Conservation (phyloP, 2,888 invertebrate species). For the Noctua comes region DNA sequence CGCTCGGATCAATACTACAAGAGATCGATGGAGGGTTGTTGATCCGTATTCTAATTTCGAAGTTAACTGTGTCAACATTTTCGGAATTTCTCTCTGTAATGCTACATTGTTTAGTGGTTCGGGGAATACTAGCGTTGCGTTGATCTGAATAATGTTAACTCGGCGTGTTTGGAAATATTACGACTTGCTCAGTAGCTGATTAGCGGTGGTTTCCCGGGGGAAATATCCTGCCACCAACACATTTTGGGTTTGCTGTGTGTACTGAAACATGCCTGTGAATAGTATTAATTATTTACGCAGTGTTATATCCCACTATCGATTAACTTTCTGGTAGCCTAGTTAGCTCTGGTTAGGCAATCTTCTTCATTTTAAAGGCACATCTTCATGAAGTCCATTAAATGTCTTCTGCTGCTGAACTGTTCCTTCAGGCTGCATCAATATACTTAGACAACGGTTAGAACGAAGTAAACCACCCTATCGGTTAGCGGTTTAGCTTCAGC, state of each 20-base stretch:
- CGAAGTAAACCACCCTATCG: conserved; percentile 12
- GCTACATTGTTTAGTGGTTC: conserved; percentile 47
- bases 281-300: conserved; percentile 33
- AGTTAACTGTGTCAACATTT: conserved; percentile 53
- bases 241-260: conserved; percentile 35
- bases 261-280: conserved; percentile 47
- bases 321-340: conserved; percentile 8
- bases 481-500: conserved; percentile 23
- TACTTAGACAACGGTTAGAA: conserved; percentile 25
- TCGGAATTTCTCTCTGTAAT: conserved; percentile 18
- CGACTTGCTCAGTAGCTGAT: conserved; percentile 57
- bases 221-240: conserved; percentile 56
- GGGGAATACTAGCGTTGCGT: conserved; percentile 45
- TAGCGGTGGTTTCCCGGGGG: conserved; percentile 58
- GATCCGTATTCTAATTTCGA: conserved; percentile 49
- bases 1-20: conserved; percentile 47
- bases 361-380: background rate
- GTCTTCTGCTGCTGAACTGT: background rate
- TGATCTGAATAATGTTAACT: conserved; percentile 56
- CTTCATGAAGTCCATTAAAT: background rate
- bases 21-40: conserved; percentile 54
- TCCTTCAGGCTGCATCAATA: conserved; percentile 4
- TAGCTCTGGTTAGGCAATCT: background rate
- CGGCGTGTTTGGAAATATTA: conserved; percentile 56
- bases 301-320: conserved; percentile 20